Evolutionary conservation across 2,888 invertebrate genomes (phyloP), one percentile per base, ranked within the genome.

Genomic region (Cheilosia urbana): DNA sequence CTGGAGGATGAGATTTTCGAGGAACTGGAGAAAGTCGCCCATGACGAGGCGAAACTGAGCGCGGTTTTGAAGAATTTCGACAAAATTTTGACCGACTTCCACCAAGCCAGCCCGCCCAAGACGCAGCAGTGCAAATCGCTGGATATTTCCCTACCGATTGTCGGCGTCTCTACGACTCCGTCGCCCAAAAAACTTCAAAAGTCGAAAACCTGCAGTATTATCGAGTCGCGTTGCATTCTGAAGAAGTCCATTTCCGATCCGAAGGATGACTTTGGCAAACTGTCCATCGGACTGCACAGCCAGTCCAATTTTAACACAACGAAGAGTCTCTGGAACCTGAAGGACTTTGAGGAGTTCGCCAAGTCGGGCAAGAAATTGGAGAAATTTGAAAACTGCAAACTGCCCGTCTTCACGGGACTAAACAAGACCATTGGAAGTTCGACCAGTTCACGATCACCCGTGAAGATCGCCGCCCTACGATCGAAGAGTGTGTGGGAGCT

Each of bases 191-290:
- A 88, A 91, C 91, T 95, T 88, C 94, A 95, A 89, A 95, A 95
- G 90, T 95, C 95, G 0, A 95, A 95, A 90, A 95, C 95, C 88
- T 95, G 95, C 90, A 95, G 95, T 89, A 95, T 95, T 79, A 95
- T 95, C 69, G 95, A 95, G 91, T 95, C 95, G 0, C 94, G 95
- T 82, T 95, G 95, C 90, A 94, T 95, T 88, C 91, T 95, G 65
- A 94, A 95, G 90, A 95, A 94, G 90, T 92, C 87, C 6, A 72
- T 87, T 17, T 88, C 93, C 11, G 93, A 93, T 88, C 94, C 94
- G 4, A 62, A 72, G 9, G 68, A 83, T 34, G 71, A 85, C 19
- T 0, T 62, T 2, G 81, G 45, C 15, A 81, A 72, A 62, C 34
- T 89, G 9, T 75, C 71, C 2, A 93, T 85, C 15, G 77, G 88